Evolutionary conservation across 2,888 invertebrate genomes (phyloP), one percentile per base, ranked within the genome.

Genomic region (Heteropelma amictum): DNA sequence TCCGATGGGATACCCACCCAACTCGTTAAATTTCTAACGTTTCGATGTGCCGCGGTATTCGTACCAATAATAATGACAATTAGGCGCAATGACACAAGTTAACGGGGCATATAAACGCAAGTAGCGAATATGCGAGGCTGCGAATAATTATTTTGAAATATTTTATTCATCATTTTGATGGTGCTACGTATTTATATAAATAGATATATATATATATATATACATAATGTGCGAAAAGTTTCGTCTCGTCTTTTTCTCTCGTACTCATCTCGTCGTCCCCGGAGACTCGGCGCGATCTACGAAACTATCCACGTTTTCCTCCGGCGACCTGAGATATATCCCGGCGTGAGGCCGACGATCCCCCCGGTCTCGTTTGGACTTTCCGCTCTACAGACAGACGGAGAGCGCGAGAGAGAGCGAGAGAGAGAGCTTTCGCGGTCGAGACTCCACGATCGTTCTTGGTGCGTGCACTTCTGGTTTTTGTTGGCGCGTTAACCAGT

Each of bases 391-490:
- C 40, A 51, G 51, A 51, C 26, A 64, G 47, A 47, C n/a, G 47
- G 17, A 53, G 40, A 21, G 54, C 23, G 64, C 12, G 30, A 19
- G 53, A 42, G 12, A n/a, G 33, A 33, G 33, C 21, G 53, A 42
- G 30, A 53, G 30, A 54, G 42, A 21, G 10, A n/a, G 23, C 33
- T 56, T 60, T 70, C 63, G 75, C 45, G 75, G 75, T 58, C 38
- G 51, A 72, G 72, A 67, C 58, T 68, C 63, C 49, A 12, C 49
- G 68, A 63, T 54, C 61, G 54, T 67, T 64, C 69, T 40, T 42
- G 63, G 72, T 68, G 77, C 75, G 77, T 78, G 77, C 77, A 79
- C 80, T 81, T 77, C 80, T 75, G 78, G 81, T 81, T 81, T 80
- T 81, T 81, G 81, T 80, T 73, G 77, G 67, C 67, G 67, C 71